Conservation (phyloP, 2,113 vertebrate genomes). For the Rhipidura dahli region DNA sequence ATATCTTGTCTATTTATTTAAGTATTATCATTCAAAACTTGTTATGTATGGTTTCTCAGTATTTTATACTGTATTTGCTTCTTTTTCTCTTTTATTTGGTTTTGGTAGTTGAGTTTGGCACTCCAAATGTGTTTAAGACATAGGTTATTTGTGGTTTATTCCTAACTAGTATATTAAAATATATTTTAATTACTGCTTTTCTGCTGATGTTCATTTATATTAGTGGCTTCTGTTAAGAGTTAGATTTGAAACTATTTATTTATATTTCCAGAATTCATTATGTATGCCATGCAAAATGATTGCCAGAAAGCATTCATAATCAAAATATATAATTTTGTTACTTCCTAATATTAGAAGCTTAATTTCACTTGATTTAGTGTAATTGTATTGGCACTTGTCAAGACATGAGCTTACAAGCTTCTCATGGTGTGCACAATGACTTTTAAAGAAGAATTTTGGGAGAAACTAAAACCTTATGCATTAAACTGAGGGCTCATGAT, state of each 20-base stretch:
- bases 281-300: not conserved
- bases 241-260: not conserved
- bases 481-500: not conserved
- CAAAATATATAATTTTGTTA: not conserved
- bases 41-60: not conserved
- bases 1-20: not conserved
- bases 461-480: not conserved
- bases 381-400: not conserved
- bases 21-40: not conserved
- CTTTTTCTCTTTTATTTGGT: not conserved
- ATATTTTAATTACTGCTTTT: not conserved
- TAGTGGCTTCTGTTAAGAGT: not conserved
- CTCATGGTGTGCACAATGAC: not conserved
- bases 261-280: not conserved
- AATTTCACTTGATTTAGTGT: not conserved
- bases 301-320: not conserved
- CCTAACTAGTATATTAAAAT: not conserved
- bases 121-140: not conserved
- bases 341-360: not conserved
- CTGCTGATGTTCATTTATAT: not conserved
- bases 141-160: not conserved
- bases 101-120: not conserved
- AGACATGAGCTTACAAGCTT: not conserved
- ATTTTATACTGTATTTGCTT: not conserved
- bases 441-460: not conserved